A percentile compares a stretch with the other conserved stretches of the same genome.
These are phyloP conservation scores for Phaonia tiefii DNA, from an alignment of 2,888 invertebrate species.

Conservation along the genomic window DNA sequence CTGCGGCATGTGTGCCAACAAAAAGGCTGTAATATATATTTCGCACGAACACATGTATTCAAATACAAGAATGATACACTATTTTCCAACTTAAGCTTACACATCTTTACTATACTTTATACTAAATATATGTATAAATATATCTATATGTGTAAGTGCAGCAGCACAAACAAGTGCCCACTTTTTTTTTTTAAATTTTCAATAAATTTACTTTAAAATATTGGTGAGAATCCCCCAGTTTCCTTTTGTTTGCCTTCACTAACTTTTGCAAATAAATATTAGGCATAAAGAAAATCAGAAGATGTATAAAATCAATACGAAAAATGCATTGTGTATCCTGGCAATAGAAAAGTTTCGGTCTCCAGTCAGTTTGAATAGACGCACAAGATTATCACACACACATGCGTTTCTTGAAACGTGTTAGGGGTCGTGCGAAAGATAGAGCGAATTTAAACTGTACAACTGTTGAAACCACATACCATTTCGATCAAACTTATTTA, in stretches of 20 bases:
- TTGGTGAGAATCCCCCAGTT: slow-evolving; percentile 58
- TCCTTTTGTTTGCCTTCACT: slow-evolving; percentile 66
- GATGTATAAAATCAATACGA: slow-evolving; percentile 10
- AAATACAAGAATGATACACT: no score
- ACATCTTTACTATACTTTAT: no score
- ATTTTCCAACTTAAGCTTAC: no score
- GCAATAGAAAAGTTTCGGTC: slow-evolving; percentile 12
- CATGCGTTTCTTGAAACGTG: slow-evolving; percentile 13
- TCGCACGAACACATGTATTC: no score
- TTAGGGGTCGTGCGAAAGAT: not conserved
- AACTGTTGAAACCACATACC: slow-evolving; percentile 53
- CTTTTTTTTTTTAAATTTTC: slow-evolving; percentile 40
- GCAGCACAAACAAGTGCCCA: not conserved
- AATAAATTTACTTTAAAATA: slow-evolving; percentile 60
- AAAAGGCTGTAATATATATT: no score
- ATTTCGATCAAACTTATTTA: slow-evolving; percentile 60
- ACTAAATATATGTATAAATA: no score
- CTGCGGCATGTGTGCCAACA: no score
- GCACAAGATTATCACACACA: slow-evolving; percentile 47
- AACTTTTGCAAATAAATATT: slow-evolving; percentile 42
- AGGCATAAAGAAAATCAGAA: slow-evolving; percentile 14
- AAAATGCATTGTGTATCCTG: not conserved
- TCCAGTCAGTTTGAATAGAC: slow-evolving; percentile 26
- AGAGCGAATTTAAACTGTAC: slow-evolving; percentile 31
- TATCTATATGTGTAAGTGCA: no score